phyloP scores from a whole-genome alignment of 2,113 vertebrate species.

The Epinephelus cyanopodus region DNA sequence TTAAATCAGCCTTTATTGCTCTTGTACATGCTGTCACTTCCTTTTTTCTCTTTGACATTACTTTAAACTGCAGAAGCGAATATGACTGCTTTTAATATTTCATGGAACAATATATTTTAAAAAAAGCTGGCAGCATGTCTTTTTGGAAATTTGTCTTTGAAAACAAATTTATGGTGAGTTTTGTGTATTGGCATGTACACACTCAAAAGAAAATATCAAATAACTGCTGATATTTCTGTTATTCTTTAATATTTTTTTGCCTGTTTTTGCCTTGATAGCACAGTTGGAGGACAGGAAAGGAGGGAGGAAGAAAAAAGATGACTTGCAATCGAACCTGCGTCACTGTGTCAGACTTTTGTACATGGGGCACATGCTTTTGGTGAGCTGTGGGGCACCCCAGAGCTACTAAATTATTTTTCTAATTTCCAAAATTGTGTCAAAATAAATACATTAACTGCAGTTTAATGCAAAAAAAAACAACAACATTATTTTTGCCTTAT shows the following conservation, averaged over 20 bases:
- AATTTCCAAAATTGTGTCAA: not conserved
- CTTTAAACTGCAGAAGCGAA: not conserved
- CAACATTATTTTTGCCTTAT: not conserved
- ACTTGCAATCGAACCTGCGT: no score
- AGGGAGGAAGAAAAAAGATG: no score
- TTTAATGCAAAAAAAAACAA: not conserved
- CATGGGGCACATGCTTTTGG: no score
- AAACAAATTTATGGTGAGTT: not conserved
- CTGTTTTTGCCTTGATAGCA: no score
- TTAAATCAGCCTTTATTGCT: constrained; percentile 32
- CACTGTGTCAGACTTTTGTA: no score
- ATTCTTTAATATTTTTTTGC: no score
- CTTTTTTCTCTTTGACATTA: not conserved
- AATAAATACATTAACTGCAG: not conserved
- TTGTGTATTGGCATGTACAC: not conserved
- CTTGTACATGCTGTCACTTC: constrained; percentile 2
- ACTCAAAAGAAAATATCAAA: not conserved
- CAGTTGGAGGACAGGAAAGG: no score
- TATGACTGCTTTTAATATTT: not conserved
- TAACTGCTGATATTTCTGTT: no score
- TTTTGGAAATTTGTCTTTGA: not conserved
- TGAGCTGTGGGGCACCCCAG: no score
- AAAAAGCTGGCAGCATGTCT: not conserved
- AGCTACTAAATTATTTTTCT: not conserved
- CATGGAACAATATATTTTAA: not conserved